Evolutionary conservation across 2,113 vertebrate genomes (phyloP), one percentile per base, ranked within the genome.

Genomic region (Amia ocellicauda): DNA sequence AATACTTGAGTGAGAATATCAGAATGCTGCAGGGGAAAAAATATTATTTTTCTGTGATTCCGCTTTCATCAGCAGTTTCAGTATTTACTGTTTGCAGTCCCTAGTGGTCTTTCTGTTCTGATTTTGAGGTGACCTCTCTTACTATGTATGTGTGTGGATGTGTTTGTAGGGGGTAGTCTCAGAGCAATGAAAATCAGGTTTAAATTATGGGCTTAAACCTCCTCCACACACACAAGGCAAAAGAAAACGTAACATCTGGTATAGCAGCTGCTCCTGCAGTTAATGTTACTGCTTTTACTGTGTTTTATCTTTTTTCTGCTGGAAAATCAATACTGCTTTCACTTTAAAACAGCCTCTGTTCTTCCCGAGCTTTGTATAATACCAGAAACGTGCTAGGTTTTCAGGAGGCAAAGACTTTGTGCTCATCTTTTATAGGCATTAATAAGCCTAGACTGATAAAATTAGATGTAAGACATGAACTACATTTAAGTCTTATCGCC

Each of bases 241-340:
- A 11, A 36, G 11, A 26, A 54, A 19, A 7, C 7, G 11, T 14
- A 63, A 31, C 61, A 69, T 64, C 63, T 75, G 60, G 67, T 62
- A 19, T 36, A 64, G 58, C 60, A 76, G 66, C 69, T 73, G 68
- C 1, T 66, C 28, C 55, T 11, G 47, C 56, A 70, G 52, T 43
- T 71, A 73, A 74, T 74, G 68, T 43, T 66, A 63, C 63, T 58
- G 60, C 54, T 69, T 60, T 74, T 42, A 76, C 67, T 76, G 69
- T 68, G 63, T n/a, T n/a, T n/a, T 5, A 36, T 5, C 31, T 36
- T 11, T 36, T 36, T 36, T 5, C 5, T 36, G 43, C 58, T 53
- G 13, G 60, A 64, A 68, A 77, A 80, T 80, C 77, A 70, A 78
- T 79, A 67, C 3, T 17, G 13, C 24, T 22, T 55, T n/a, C 28